Evolutionary conservation across 2,888 invertebrate species (phyloP).

Genomic region (Hirtodrosophila histrioides): DNA sequence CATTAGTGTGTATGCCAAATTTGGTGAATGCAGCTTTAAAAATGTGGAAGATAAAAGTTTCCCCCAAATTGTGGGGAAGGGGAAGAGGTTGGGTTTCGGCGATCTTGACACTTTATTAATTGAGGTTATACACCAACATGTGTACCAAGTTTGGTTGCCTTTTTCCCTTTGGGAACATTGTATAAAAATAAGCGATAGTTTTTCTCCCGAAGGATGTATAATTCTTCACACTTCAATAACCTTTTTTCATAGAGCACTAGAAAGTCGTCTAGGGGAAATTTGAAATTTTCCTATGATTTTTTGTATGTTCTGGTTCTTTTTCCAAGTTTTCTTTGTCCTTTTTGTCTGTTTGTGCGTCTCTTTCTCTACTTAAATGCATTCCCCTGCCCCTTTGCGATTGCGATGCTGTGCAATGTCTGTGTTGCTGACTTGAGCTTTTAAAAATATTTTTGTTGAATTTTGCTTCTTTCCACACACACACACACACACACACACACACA

Average conservation of each 20-base stretch:
- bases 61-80: too few species aligned
- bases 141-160: too few species aligned
- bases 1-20: too few species aligned
- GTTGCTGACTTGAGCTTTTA: conserved; percentile 68
- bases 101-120: too few species aligned
- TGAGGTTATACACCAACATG: too few species aligned
- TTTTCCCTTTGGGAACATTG: too few species aligned
- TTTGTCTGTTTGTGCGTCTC: conserved; percentile 33
- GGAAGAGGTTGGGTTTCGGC: too few species aligned
- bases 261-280: neutral
- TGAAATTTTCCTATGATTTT: conserved; percentile 24
- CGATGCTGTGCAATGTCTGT: conserved; percentile 52
- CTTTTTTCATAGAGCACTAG: conserved; percentile 13
- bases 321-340: conserved; percentile 42
- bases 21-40: too few species aligned
- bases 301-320: conserved; percentile 24
- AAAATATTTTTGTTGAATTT: conserved; percentile 68
- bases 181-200: neutral
- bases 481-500: conserved; percentile 1
- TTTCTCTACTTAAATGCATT: conserved; percentile 21
- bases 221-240: neutral
- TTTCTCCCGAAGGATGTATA: neutral
- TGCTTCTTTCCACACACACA: conserved; percentile 34
- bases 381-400: conserved; percentile 34
- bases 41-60: too few species aligned